Percentiles rank a stretch among this genome's conserved stretches.
phyloP scores from a whole-genome alignment of 2,797 vertebrate genomes.

The Chelon labrosus region DNA sequence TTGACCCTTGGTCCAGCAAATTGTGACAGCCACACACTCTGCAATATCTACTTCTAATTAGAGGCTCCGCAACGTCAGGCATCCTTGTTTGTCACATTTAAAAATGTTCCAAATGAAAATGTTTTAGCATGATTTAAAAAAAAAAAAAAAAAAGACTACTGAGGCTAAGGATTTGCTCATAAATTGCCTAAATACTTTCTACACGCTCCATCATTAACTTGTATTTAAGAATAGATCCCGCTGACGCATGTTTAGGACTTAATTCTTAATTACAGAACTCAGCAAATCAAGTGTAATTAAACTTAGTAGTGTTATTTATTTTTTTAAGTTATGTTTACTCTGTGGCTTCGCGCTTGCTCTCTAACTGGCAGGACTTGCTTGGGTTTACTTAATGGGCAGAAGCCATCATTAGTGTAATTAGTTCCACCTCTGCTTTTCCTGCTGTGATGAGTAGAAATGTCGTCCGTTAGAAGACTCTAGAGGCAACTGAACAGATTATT shows the following conservation, averaged over 20 bases:
- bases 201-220: no score
- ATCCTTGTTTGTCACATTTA: neutral
- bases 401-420: slow-evolving; percentile 15
- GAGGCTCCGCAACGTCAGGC: neutral
- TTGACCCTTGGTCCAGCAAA: neutral
- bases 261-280: neutral
- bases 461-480: neutral
- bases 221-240: neutral
- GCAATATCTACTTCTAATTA: neutral
- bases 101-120: neutral
- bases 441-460: slow-evolving; percentile 6
- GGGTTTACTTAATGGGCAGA: slow-evolving; percentile 1
- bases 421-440: slow-evolving; percentile 14
- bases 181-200: no score
- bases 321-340: neutral
- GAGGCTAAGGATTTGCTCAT: no score
- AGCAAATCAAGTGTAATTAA: neutral
- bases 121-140: neutral
- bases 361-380: neutral
- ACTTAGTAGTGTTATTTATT: neutral
- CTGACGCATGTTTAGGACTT: neutral
- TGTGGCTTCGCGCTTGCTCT: neutral
- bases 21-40: neutral
- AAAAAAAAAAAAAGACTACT: no score
- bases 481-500: slow-evolving; percentile 3